phyloP scores from a whole-genome alignment of 1,140 invertebrate genomes.

The Heliconius hermathena region DNA sequence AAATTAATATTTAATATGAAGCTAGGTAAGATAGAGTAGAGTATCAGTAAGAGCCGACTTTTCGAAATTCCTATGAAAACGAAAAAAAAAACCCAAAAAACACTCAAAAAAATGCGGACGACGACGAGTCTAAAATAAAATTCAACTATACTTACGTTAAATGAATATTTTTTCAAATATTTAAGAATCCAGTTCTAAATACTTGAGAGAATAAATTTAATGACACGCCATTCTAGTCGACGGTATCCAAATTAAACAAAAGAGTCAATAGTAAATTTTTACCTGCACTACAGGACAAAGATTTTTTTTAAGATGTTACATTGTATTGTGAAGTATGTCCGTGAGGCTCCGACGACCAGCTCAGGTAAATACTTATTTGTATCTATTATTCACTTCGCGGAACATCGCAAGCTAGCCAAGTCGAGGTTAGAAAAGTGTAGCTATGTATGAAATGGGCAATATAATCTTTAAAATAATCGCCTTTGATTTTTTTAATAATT shows the following conservation, averaged over 20 bases:
- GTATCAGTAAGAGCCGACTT: too few relatives aligned
- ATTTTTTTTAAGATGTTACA: constrained; percentile 41
- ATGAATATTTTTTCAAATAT: background rate
- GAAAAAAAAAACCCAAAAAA: too few relatives aligned
- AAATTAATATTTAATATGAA: too few relatives aligned
- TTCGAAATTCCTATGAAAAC: too few relatives aligned
- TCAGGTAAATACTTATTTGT: constrained; percentile 29
- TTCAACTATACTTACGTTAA: too few relatives aligned
- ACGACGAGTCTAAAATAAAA: too few relatives aligned
- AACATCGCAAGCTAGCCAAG: background rate
- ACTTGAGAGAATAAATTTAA: background rate
- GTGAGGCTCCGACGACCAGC: constrained; percentile 22
- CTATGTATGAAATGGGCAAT: background rate
- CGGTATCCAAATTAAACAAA: background rate
- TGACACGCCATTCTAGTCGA: background rate
- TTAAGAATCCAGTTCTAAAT: background rate
- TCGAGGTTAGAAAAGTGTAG: background rate
- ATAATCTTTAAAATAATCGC: background rate
- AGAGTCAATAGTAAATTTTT: constrained; percentile 21
- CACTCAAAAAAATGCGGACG: too few relatives aligned
- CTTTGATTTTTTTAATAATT: background rate
- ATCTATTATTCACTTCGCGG: background rate
- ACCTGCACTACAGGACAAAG: constrained; percentile 41
- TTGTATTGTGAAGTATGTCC: constrained; percentile 38
- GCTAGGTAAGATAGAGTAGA: too few relatives aligned